Evolutionary conservation across 2,888 invertebrate species (phyloP), one percentile per base, ranked within the genome.

Genomic region (Digitonthophagus gazella): DNA sequence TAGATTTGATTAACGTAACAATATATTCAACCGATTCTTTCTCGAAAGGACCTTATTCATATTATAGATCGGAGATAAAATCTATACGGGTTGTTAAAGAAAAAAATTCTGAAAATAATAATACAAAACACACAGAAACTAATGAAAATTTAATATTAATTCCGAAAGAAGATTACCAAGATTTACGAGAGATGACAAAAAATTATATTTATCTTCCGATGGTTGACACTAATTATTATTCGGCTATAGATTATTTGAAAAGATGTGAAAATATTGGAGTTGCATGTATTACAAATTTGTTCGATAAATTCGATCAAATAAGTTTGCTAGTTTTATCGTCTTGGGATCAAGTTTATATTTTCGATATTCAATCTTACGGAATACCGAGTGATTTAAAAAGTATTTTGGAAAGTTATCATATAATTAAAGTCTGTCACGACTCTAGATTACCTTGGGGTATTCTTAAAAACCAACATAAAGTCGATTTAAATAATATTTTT

Each of bases 311-410:
- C n/a, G 18, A 18, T n/a, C 16, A 2, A 19, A 18, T 61, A 6
- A 61, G 61, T 19, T 18, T 61, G 8, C 6, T 61, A n/a, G 61
- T 14, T 6, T 18, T 61, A 16, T 0, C 61, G 2, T 6, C 61
- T 3, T 61, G 19, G 61, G 19, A 61, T 61, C 19, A 61, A 61
- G 19, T 61, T 3, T 61, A 61, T 20, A 14, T 61, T n/a, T 16
- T 61, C 6, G 61, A 61, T 61, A 19, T 61, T 8, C 18, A 61
- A 20, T 61, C 61, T n/a, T 28, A 15, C 28, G 14, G 64, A 20
- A 11, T 64, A 15, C 64, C 54, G 11, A 64, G 28, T n/a, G 64
- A 64, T 28, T 28, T 64, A 22, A 64, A 64, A 16, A 28, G 14
- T n/a, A 64, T 54, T 64, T 64, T 64, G 11, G 64, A 61, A 18